A percentile compares a stretch with the other conserved stretches of the same genome.
phyloP scores from a whole-genome alignment of 2,113 vertebrate genomes.

The Aramus guarauna region DNA sequence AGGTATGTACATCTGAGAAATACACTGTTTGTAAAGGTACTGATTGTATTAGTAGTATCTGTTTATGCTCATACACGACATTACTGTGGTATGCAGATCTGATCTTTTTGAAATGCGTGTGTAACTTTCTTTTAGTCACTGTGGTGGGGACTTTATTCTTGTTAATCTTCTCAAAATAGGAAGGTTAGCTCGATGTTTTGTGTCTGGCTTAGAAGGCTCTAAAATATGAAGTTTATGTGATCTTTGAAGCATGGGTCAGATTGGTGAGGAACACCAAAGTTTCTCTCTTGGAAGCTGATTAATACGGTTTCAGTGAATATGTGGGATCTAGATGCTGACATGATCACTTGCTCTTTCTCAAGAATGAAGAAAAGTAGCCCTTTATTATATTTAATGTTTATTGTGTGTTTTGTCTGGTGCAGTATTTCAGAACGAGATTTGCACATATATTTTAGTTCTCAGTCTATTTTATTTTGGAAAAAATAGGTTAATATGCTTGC shows the following conservation, averaged over 20 bases:
- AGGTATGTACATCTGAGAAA: background rate
- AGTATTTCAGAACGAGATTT: background rate
- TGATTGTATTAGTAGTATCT: background rate
- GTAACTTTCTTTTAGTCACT: background rate
- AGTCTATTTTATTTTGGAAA: background rate
- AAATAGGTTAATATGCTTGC: background rate
- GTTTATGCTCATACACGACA: background rate
- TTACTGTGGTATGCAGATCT: too few species aligned
- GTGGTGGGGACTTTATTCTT: background rate
- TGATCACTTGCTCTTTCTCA: background rate
- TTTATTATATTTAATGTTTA: background rate
- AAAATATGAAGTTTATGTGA: background rate
- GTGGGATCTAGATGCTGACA: background rate
- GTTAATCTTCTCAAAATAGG: background rate
- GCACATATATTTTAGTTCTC: background rate
- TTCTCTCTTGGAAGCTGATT: background rate
- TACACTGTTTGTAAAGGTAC: background rate
- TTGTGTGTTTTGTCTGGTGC: background rate
- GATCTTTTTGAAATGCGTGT: background rate
- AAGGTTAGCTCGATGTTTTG: background rate
- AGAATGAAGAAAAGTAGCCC: background rate
- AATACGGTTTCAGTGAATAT: background rate
- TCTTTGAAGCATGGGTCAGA: background rate
- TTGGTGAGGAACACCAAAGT: background rate
- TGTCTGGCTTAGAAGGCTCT: background rate